These are phyloP conservation scores for Neopipo cinnamomea DNA, from an alignment of 2,113 vertebrate genomes.

Conservation along the genomic window DNA sequence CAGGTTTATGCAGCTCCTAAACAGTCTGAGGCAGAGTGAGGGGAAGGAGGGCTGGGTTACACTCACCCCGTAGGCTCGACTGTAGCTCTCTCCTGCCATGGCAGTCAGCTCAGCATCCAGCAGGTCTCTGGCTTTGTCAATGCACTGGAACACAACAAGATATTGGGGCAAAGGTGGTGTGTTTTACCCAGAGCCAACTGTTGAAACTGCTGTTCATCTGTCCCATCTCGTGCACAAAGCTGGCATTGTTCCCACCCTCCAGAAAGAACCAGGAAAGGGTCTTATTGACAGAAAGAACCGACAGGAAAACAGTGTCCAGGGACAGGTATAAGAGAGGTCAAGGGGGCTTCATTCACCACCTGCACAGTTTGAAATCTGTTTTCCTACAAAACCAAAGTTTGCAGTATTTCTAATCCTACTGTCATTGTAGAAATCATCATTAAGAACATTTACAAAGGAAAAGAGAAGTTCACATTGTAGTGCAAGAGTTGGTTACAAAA, in stretches of 20 bases:
- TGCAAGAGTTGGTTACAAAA: background rate
- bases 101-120: constrained; percentile 95
- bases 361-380: background rate
- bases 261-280: background rate
- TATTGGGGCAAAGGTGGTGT: background rate
- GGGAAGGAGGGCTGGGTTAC: background rate
- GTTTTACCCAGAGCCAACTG: background rate
- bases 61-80: constrained; percentile 94
- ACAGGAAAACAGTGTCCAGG: background rate
- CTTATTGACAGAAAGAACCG: background rate
- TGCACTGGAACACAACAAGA: constrained; percentile 79
- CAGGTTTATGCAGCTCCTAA: background rate
- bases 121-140: constrained; percentile 98
- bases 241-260: background rate
- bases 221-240: background rate
- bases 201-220: background rate
- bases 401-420: background rate
- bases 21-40: background rate
- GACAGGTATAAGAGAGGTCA: background rate
- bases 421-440: background rate
- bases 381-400: background rate
- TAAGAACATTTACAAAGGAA: background rate
- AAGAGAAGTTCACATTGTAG: background rate
- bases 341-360: background rate
- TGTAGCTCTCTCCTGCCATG: constrained; percentile 99